phyloP scores from a whole-genome alignment of 1,140 invertebrate species.

The Diuraphis noxia region DNA sequence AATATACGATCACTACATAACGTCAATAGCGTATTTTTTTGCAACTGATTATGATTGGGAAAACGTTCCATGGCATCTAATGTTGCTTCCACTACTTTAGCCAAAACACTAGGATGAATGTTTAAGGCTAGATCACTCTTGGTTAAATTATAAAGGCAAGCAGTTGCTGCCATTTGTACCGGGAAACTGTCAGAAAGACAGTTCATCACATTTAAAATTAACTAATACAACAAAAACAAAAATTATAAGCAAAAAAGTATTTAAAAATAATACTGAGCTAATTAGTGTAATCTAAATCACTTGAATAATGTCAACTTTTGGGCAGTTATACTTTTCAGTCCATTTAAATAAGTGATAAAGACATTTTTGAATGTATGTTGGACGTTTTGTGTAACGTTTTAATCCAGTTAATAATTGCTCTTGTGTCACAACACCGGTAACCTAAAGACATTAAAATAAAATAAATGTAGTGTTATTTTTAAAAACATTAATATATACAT shows the following conservation, averaged over 20 bases:
- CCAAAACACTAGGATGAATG: conserved; percentile 71
- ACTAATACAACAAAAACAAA: conserved; percentile 60
- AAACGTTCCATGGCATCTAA: conserved; percentile 75
- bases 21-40: conserved; percentile 78
- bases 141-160: conserved; percentile 80
- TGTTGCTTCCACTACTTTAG: conserved; percentile 71
- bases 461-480: background rate
- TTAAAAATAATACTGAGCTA: background rate
- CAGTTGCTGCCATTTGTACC: conserved; percentile 80
- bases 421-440: conserved; percentile 69
- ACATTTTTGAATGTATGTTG: conserved; percentile 72
- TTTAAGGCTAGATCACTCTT: conserved; percentile 63
- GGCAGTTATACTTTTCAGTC: conserved; percentile 65
- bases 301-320: conserved; percentile 70
- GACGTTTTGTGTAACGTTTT: conserved; percentile 67
- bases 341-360: conserved; percentile 74
- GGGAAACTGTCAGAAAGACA: conserved; percentile 69
- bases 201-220: conserved; percentile 74
- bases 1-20: conserved; percentile 79
- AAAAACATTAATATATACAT: background rate
- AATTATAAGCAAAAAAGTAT: background rate
- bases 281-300: conserved; percentile 55
- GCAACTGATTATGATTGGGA: conserved; percentile 72
- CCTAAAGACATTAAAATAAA: conserved; percentile 60
- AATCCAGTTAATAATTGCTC: conserved; percentile 70